These are phyloP conservation scores for Steinernema scapterisci DNA, from an alignment of 2,888 invertebrate species.

Conservation along the genomic window DNA sequence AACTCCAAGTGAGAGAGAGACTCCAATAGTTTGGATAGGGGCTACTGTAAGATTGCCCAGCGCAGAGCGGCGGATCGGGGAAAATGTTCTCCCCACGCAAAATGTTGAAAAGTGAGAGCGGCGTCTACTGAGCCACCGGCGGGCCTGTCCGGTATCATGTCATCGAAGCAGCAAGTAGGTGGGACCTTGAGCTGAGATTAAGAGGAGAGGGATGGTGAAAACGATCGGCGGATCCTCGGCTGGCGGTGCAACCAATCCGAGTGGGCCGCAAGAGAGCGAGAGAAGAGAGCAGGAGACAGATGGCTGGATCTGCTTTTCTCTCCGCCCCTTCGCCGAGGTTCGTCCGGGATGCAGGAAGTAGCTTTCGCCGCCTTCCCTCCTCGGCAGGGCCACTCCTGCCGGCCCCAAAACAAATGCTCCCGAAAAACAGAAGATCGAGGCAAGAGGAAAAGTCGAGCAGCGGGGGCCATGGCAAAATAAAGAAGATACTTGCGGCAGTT, in stretches of 20 bases:
- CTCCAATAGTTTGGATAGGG: neutral
- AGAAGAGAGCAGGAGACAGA: neutral
- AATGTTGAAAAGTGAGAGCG: conserved; percentile 1
- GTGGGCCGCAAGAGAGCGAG: neutral
- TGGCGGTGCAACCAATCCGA: neutral
- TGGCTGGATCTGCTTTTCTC: conserved; percentile 22
- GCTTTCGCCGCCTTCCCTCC: conserved; percentile 10
- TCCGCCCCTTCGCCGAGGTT: conserved; percentile 23
- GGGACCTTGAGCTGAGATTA: conserved; percentile 8
- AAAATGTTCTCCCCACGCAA: neutral
- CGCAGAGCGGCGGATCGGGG: neutral
- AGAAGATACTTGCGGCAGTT: neutral
- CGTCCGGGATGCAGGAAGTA: neutral
- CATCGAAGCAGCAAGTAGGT: neutral
- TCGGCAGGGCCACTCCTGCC: neutral
- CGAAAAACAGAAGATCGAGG: conserved; percentile 22
- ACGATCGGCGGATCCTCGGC: conserved; percentile 11
- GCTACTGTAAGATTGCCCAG: neutral
- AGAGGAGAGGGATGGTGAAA: conserved; percentile 1
- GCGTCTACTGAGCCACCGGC: neutral
- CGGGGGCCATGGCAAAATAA: neutral
- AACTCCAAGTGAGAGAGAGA: neutral
- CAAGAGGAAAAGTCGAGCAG: neutral
- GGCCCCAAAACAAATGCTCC: conserved; percentile 19
- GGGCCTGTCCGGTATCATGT: conserved; percentile 30